These are phyloP conservation scores for Syngnathoides biaculeatus DNA, from an alignment of 2,113 vertebrate species.

Conservation along the genomic window DNA sequence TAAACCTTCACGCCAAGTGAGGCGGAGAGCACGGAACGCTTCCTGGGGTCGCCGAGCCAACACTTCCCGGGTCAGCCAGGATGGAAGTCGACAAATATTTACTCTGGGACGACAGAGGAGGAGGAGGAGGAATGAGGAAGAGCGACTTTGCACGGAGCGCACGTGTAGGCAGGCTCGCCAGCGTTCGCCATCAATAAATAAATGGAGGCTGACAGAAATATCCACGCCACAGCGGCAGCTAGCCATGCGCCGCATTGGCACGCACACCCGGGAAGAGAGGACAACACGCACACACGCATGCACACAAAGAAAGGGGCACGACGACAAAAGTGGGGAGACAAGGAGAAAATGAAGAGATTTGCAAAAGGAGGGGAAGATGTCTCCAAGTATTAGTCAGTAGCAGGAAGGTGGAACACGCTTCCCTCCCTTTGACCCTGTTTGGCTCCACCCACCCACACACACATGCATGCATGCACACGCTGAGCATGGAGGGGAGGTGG, in stretches of 20 bases:
- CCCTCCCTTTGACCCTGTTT: constrained; percentile 25
- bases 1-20: constrained; percentile 30
- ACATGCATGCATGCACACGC: constrained; percentile 18
- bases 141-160: constrained; percentile 14
- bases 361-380: constrained; percentile 27
- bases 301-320: constrained; percentile 7
- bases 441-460: constrained; percentile 13
- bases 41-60: constrained; percentile 45
- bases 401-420: constrained; percentile 23
- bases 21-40: constrained; percentile 20
- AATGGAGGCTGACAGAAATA: constrained; percentile 71
- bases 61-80: constrained; percentile 42
- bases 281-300: constrained; percentile 12
- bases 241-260: constrained; percentile 49
- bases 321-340: constrained; percentile 23
- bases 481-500: constrained; percentile 2
- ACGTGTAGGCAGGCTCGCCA: constrained; percentile 62
- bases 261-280: constrained; percentile 33
- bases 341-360: constrained; percentile 15
- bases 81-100: constrained; percentile 50
- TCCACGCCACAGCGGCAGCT: constrained; percentile 54
- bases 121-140: constrained; percentile 18
- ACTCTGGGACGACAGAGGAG: constrained; percentile 23
- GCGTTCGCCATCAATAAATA: constrained; percentile 70
- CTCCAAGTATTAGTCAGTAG: constrained; percentile 12